These are phyloP conservation scores for Lasius platythorax DNA, from an alignment of 2,888 invertebrate genomes.

Conservation along the genomic window DNA sequence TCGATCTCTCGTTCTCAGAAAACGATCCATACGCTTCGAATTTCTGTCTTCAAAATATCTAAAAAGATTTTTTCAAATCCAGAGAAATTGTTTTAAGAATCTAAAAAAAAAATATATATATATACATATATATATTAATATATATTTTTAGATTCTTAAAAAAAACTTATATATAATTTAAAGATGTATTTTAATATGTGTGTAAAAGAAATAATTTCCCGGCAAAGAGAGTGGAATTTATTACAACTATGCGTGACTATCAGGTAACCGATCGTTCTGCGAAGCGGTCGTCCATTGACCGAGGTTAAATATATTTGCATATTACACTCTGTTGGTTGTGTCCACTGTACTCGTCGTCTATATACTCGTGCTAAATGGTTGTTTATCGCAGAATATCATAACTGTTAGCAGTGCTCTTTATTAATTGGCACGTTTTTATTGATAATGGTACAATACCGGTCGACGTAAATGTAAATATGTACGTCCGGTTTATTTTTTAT, in stretches of 20 bases:
- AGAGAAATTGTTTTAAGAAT: neutral
- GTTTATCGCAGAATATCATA: conserved; percentile 34
- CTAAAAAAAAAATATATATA: neutral
- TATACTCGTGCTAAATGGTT: neutral
- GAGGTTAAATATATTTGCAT: conserved; percentile 39
- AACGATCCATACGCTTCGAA: neutral
- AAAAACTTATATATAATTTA: neutral
- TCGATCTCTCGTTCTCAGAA: neutral
- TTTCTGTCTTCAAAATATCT: neutral
- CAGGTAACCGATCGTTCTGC: conserved; percentile 9
- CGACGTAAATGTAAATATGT: conserved; percentile 28
- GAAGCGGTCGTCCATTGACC: conserved; percentile 24
- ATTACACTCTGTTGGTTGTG: neutral
- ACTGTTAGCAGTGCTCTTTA: conserved; percentile 35
- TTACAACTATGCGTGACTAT: neutral
- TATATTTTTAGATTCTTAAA: neutral
- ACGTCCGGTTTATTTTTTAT: neutral
- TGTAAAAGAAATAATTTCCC: neutral
- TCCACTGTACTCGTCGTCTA: neutral
- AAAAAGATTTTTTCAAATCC: neutral
- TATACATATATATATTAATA: no score
- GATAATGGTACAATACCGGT: conserved; percentile 21
- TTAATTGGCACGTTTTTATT: conserved; percentile 39
- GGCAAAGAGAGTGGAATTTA: neutral
- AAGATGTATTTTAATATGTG: neutral